These are phyloP conservation scores for Pangasianodon gigas DNA, from an alignment of 2,113 vertebrate genomes.

Conservation along the genomic window DNA sequence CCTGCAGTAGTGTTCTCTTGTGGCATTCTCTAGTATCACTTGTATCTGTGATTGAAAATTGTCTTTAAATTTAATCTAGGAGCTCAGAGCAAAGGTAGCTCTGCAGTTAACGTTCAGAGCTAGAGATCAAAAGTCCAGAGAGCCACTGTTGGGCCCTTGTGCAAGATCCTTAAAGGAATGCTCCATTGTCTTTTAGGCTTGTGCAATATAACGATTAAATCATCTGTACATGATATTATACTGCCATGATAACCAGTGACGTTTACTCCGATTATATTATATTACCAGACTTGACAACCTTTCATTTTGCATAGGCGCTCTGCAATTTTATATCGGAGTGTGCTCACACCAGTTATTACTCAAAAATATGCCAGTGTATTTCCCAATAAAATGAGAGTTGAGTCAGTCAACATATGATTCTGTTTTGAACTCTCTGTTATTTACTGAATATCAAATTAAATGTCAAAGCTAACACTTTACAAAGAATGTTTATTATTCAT, in stretches of 20 bases:
- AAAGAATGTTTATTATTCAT: no score
- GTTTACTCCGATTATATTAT: background rate
- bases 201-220: background rate
- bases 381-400: background rate
- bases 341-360: background rate
- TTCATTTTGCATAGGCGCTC: background rate
- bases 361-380: background rate
- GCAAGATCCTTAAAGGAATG: background rate
- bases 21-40: background rate
- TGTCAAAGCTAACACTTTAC: no score
- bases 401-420: background rate
- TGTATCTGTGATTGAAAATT: background rate
- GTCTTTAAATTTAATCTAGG: background rate
- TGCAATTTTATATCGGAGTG: background rate
- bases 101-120: background rate
- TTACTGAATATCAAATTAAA: no score
- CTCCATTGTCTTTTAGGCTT: background rate
- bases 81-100: background rate
- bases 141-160: background rate
- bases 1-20: background rate
- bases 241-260: background rate
- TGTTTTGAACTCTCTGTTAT: background rate
- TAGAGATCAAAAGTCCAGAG: background rate
- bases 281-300: background rate
- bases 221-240: background rate